Evolutionary conservation across 2,888 invertebrate species (phyloP).

Genomic region (Notodromas monacha): DNA sequence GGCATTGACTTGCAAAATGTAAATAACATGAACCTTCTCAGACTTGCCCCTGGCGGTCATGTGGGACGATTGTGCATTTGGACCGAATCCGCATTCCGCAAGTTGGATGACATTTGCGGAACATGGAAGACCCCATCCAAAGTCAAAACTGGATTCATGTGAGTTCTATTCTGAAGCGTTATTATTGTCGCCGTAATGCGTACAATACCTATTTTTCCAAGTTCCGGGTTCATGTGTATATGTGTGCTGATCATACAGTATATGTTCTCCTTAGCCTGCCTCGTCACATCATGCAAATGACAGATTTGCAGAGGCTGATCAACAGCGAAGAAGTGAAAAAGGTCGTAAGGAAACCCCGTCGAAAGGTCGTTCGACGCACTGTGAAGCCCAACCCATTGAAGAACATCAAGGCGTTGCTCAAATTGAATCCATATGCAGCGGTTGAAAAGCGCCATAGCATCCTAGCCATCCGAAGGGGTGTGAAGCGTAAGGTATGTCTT

Average conservation of each 20-base stretch:
- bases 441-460: conserved; percentile 27
- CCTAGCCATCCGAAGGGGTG: neutral
- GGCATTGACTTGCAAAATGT: conserved; percentile 77
- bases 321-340: conserved; percentile 83
- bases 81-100: conserved; percentile 86
- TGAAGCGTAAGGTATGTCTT: neutral
- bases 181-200: conserved; percentile 5
- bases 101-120: conserved; percentile 72
- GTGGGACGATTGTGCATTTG: conserved; percentile 93
- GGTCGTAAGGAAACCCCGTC: conserved; percentile 49
- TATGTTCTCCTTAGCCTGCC: conserved; percentile 34
- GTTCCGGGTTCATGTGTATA: too few species aligned
- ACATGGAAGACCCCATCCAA: conserved; percentile 54
- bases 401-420: conserved; percentile 54
- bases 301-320: conserved; percentile 62
- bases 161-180: conserved; percentile 10
- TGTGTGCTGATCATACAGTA: too few species aligned
- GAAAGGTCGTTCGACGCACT: conserved; percentile 18
- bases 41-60: conserved; percentile 64
- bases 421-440: conserved; percentile 74
- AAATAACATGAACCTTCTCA: conserved; percentile 60
- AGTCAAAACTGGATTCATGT: conserved; percentile 46
- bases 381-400: conserved; percentile 61
- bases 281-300: conserved; percentile 88
- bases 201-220: too few species aligned